phyloP scores from a whole-genome alignment of 2,888 invertebrate genomes.

The Zhuqinia jingwanae region DNA sequence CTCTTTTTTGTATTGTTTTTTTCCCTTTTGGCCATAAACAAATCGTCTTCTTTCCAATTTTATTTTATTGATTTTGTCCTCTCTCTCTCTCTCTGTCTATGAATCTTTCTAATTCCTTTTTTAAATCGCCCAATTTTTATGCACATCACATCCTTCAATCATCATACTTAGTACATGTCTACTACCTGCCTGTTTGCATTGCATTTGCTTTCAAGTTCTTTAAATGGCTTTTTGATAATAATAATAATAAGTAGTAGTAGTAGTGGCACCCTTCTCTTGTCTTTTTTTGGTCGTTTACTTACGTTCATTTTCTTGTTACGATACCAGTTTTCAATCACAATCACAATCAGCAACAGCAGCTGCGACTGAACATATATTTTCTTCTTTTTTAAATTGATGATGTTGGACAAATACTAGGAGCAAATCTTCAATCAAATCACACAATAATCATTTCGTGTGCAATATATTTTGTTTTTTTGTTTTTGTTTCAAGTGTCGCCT shows the following conservation, averaged over 20 bases:
- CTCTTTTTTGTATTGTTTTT: too few relatives aligned
- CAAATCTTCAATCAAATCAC: not conserved
- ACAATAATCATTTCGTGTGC: slow-evolving; percentile 1
- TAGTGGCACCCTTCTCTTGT: slow-evolving; percentile 27
- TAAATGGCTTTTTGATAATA: not conserved
- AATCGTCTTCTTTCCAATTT: not conserved
- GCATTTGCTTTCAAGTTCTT: too few relatives aligned
- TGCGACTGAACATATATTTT: not conserved
- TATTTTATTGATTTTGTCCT: not conserved
- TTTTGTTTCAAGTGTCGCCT: too few relatives aligned
- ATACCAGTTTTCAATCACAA: slow-evolving; percentile 32
- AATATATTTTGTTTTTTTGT: too few relatives aligned
- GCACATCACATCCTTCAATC: slow-evolving; percentile 25
- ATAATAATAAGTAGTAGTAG: too few relatives aligned
- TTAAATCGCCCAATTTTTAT: slow-evolving; percentile 11
- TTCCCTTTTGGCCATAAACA: not conserved
- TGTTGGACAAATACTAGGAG: not conserved
- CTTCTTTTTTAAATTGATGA: not conserved
- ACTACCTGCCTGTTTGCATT: not conserved
- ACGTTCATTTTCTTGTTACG: not conserved
- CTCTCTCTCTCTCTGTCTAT: too few relatives aligned
- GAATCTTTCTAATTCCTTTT: not conserved
- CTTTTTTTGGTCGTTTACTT: not conserved
- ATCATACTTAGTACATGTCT: not conserved
- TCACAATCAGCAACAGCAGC: too few relatives aligned